These are phyloP conservation scores for Rattus norvegicus DNA, from an alignment of 2,113 vertebrate genomes.

Conservation along the genomic window GRCr8 NC_086019.1:102904501-102905000, in stretches of 20 bases:
- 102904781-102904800: background rate
- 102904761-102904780: background rate
- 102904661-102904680: too few relatives aligned
- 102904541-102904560: too few relatives aligned
- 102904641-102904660: too few relatives aligned
- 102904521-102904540: too few relatives aligned
- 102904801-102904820: background rate
- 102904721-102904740: background rate
- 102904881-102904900: background rate
- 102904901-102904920: background rate
- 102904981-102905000: background rate
- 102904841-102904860: background rate
- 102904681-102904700: background rate
- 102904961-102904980: background rate
- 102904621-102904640: too few relatives aligned
- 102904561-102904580: too few relatives aligned
- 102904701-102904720: background rate
- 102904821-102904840: background rate
- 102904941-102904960: background rate
- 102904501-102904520: too few relatives aligned
- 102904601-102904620: too few relatives aligned
- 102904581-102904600: too few relatives aligned
- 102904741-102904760: background rate
- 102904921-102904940: background rate
- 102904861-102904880: background rate